A percentile compares a stretch with the other conserved stretches of the same genome.
phyloP scores from a whole-genome alignment of 2,888 invertebrate species.

The Stenchaetothrips biformis region DNA sequence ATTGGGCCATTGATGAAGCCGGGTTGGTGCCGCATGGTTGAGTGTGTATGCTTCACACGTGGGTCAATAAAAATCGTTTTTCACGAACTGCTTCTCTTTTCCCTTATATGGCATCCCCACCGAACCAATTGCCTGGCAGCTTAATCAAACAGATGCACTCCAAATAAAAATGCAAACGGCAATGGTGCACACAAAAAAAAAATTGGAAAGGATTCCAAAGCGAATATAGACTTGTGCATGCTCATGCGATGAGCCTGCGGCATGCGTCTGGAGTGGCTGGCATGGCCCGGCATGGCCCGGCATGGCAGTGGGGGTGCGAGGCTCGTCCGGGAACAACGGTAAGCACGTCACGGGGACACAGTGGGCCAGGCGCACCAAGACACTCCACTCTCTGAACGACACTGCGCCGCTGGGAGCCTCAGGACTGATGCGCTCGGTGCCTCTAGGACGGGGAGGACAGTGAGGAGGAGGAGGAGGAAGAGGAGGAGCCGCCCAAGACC shows the following conservation, averaged over 20 bases:
- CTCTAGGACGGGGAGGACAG: conserved; percentile 9
- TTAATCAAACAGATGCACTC: too few species aligned
- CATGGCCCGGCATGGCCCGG: neutral
- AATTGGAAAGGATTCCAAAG: too few species aligned
- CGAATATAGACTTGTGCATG: neutral
- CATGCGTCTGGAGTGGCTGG: conserved; percentile 17
- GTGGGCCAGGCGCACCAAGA: too few species aligned
- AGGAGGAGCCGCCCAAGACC: conserved; percentile 5
- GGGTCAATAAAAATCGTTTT: neutral
- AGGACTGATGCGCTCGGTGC: too few species aligned
- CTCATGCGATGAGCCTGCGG: neutral
- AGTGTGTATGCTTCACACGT: neutral
- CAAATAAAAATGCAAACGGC: too few species aligned
- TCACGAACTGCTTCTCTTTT: neutral
- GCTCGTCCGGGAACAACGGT: too few species aligned
- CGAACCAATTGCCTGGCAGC: too few species aligned
- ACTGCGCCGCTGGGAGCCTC: too few species aligned
- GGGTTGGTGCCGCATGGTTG: neutral
- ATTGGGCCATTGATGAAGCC: neutral
- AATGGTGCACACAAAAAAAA: too few species aligned
- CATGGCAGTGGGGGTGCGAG: too few species aligned
- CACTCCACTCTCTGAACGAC: too few species aligned
- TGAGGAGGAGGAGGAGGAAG: conserved; percentile 14
- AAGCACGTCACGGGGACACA: too few species aligned
- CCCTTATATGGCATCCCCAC: neutral